These are phyloP conservation scores for Gobio occitaniae DNA, from an alignment of 2,797 vertebrate genomes.

Conservation along the genomic window DNA sequence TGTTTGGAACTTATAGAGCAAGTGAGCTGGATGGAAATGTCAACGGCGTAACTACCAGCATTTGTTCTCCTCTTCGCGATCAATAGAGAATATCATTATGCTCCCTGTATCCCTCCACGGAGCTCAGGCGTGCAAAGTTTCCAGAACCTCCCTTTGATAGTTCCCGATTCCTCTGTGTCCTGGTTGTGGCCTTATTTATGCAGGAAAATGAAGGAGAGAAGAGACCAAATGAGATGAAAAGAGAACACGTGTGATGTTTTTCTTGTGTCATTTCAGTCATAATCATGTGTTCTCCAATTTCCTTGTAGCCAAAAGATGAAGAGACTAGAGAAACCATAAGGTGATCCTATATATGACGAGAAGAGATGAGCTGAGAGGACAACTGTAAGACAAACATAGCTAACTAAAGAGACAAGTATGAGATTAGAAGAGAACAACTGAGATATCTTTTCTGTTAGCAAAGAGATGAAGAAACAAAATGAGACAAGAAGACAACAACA, in stretches of 20 bases:
- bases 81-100: slow-evolving; percentile 57
- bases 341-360: neutral
- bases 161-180: neutral
- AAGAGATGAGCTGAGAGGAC: neutral
- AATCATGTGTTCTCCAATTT: neutral
- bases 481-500: neutral
- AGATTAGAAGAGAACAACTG: neutral
- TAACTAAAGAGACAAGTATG: neutral
- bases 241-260: neutral
- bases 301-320: neutral
- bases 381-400: neutral
- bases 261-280: neutral
- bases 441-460: neutral
- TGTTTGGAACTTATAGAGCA: slow-evolving; percentile 48
- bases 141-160: slow-evolving; percentile 25
- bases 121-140: slow-evolving; percentile 33
- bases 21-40: slow-evolving; percentile 50
- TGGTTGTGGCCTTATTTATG: slow-evolving; percentile 19
- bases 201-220: neutral
- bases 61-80: slow-evolving; percentile 50
- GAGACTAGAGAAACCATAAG: neutral
- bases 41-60: slow-evolving; percentile 52
- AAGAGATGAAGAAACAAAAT: neutral
- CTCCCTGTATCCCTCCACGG: slow-evolving; percentile 16
- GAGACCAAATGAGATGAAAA: neutral